These are phyloP conservation scores for Syngnathus typhle DNA, from an alignment of 2,113 vertebrate genomes.

Conservation along the genomic window DNA sequence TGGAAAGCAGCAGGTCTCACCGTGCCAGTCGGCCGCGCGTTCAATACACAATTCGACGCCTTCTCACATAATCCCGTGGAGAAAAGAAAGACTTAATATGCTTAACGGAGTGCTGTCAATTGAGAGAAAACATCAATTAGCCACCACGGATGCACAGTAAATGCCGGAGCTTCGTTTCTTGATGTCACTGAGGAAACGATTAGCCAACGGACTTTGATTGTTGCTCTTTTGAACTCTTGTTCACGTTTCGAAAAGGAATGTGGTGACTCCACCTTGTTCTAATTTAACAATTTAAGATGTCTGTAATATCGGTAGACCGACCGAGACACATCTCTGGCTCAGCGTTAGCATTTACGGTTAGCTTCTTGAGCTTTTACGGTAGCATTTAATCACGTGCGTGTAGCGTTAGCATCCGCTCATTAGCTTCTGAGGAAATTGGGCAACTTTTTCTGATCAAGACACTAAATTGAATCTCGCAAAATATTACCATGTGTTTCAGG, in stretches of 20 bases:
- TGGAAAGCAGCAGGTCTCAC: conserved; percentile 55
- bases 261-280: no score
- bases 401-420: no score
- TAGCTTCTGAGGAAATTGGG: background rate
- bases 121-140: conserved; percentile 50
- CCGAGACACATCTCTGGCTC: no score
- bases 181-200: conserved; percentile 6
- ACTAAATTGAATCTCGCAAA: background rate
- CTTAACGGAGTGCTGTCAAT: conserved; percentile 49
- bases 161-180: background rate
- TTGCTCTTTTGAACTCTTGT: no score
- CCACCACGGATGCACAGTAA: conserved; percentile 32
- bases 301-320: no score
- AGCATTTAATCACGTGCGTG: no score
- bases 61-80: conserved; percentile 56
- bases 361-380: no score
- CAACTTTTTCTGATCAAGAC: no score
- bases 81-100: conserved; percentile 56
- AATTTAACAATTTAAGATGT: no score
- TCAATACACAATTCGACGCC: conserved; percentile 55
- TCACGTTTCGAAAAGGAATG: no score
- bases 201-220: conserved; percentile 12
- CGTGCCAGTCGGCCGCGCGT: conserved; percentile 52
- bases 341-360: no score
- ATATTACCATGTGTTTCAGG: conserved; percentile 6